These are phyloP conservation scores for Leptinotarsa defecta DNA, from an alignment of 1,140 invertebrate species.

Conservation along the genomic window DNA sequence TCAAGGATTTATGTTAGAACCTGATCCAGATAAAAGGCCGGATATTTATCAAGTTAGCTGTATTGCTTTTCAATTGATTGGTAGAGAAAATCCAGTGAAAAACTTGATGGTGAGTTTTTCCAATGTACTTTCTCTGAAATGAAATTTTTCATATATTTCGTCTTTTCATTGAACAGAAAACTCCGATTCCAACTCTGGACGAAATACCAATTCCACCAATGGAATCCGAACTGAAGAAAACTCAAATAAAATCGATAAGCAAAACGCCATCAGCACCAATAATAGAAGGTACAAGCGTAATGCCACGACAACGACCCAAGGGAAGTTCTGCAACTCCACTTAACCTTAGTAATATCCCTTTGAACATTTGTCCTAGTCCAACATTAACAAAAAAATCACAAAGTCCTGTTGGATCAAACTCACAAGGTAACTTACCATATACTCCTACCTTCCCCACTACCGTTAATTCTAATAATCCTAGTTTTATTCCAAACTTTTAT, in stretches of 20 bases:
- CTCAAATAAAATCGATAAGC: conserved; percentile 58
- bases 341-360: conserved; percentile 56
- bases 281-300: conserved; percentile 78
- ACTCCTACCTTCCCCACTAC: conserved; percentile 48
- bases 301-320: conserved; percentile 83
- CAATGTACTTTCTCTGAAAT: background rate
- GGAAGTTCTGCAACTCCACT: conserved; percentile 59
- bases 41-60: conserved; percentile 89
- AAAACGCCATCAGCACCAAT: conserved; percentile 57
- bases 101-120: conserved; percentile 74
- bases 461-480: conserved; percentile 26
- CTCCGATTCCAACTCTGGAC: conserved; percentile 66
- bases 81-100: conserved; percentile 78
- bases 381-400: conserved; percentile 53
- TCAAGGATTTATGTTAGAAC: conserved; percentile 81
- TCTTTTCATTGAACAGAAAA: conserved; percentile 61
- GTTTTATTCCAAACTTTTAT: conserved; percentile 38
- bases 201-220: conserved; percentile 67
- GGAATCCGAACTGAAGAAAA: conserved; percentile 69
- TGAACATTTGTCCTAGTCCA: conserved; percentile 60
- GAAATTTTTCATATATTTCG: background rate
- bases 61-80: conserved; percentile 75
- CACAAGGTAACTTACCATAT: conserved; percentile 43
- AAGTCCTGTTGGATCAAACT: conserved; percentile 45
- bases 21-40: conserved; percentile 79